Evolutionary conservation across 2,888 invertebrate genomes (phyloP).

Genomic region (Cephus rjabovi): DNA sequence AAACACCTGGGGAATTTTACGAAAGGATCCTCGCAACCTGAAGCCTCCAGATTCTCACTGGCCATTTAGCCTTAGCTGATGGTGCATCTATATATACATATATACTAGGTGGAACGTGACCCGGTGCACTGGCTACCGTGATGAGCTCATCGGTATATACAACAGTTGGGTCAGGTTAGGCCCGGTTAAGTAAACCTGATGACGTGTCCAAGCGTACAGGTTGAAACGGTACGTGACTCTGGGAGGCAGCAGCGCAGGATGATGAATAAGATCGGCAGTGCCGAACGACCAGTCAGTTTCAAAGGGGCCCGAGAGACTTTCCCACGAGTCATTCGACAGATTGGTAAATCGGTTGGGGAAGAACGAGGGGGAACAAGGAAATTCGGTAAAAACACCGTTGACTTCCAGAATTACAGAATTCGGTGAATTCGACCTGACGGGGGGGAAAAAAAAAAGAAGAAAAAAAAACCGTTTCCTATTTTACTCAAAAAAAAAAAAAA

Average conservation of each 20-base stretch:
- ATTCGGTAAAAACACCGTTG: neutral
- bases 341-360: neutral
- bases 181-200: slow-evolving; percentile 33
- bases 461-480: neutral
- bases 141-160: neutral
- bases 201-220: slow-evolving; percentile 24
- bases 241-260: neutral
- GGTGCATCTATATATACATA: neutral
- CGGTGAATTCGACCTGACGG: neutral
- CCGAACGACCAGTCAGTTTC: slow-evolving; percentile 33
- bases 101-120: neutral
- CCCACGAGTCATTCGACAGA: slow-evolving; percentile 42
- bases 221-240: slow-evolving; percentile 7
- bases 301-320: slow-evolving; percentile 58
- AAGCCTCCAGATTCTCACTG: neutral
- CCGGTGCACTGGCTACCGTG: neutral
- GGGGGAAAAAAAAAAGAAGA: no score
- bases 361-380: neutral
- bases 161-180: slow-evolving; percentile 35
- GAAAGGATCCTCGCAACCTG: neutral
- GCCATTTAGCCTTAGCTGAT: neutral
- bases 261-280: neutral
- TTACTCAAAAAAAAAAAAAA: neutral
- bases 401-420: neutral
- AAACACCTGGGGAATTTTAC: neutral